phyloP scores from a whole-genome alignment of 2,888 invertebrate genomes.

The Germaria angustata region DNA sequence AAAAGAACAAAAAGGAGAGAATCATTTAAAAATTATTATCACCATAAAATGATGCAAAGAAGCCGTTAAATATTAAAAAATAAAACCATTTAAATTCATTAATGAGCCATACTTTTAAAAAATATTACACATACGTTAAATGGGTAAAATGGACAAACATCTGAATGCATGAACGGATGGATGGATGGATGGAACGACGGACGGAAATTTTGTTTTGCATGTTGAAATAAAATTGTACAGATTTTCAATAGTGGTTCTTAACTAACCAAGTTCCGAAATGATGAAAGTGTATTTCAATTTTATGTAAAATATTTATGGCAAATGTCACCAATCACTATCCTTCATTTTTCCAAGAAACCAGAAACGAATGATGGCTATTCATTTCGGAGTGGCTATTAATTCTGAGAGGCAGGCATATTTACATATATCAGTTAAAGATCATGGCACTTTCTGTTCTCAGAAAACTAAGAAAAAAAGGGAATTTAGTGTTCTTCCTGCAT shows the following conservation, averaged over 20 bases:
- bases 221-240: slow-evolving; percentile 11
- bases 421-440: no score
- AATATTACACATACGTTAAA: slow-evolving; percentile 56
- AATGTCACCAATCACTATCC: no score
- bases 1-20: slow-evolving; percentile 26
- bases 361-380: no score
- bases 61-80: slow-evolving; percentile 79
- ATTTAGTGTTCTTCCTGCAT: no score
- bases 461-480: no score
- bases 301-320: no score
- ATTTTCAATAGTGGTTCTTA: slow-evolving; percentile 26
- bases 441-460: no score
- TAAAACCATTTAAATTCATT: slow-evolving; percentile 80
- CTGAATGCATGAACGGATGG: slow-evolving; percentile 14
- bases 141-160: slow-evolving; percentile 29
- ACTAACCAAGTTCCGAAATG: background rate
- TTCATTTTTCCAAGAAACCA: no score
- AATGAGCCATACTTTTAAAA: slow-evolving; percentile 76
- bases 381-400: no score
- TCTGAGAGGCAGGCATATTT: no score
- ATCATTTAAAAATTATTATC: slow-evolving; percentile 76
- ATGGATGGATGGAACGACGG: background rate
- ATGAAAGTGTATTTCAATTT: no score
- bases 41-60: slow-evolving; percentile 78
- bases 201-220: slow-evolving; percentile 30